Base-by-base conservation (phyloP, 2,888 invertebrate genomes). In the Stenichneumon culpator region DNA sequence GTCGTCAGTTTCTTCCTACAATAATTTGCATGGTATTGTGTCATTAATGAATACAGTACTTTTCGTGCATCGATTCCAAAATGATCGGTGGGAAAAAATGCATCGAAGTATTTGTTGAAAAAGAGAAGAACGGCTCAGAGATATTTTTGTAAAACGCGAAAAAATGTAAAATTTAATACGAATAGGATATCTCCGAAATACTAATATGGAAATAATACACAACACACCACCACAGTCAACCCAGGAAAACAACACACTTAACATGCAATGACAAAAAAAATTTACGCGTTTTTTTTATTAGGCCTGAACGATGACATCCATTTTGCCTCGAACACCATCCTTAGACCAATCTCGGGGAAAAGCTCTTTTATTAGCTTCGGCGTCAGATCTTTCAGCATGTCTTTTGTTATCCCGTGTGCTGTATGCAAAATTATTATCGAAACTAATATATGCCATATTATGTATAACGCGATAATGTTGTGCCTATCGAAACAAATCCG, bases 221-320 rank as follows among this genome's bases (percentile, higher is more conserved):
- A 16, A n/a, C n/a, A 19, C 19, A 6, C 52, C 25, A 25, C 25
- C 25, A 25, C 25, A 25, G 2, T 25, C 25, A 25, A 25, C 2
- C 25, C 25, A 25, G 25, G 19, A n/a, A 52, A 52, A n/a, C 19
- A 6, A n/a, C 6, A 52, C 6, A 52, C 19, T n/a, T 52, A 7
- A 65, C 65, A 32, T 65, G 65, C 65, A 65, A 65, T 36, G 32
- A 65, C 16, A 32, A 65, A 32, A 52, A 52, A 6, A 65, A 65
- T 32, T 65, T 65, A 65, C 65, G 65, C 65, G 32, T 65, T 65
- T 65, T 36, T 65, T 65, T 65, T 65, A 32, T 65, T 36, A 16
- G 16, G 7, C n/a, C 19, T 11, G n/a, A 65, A 65, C 36, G 65
- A 60, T 60, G 7, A n/a, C n/a, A n/a, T 36, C 65, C 65, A 65